A percentile compares a stretch with the other conserved stretches of the same genome.
phyloP scores from a whole-genome alignment of 2,888 invertebrate species.

The Eurois occulta region DNA sequence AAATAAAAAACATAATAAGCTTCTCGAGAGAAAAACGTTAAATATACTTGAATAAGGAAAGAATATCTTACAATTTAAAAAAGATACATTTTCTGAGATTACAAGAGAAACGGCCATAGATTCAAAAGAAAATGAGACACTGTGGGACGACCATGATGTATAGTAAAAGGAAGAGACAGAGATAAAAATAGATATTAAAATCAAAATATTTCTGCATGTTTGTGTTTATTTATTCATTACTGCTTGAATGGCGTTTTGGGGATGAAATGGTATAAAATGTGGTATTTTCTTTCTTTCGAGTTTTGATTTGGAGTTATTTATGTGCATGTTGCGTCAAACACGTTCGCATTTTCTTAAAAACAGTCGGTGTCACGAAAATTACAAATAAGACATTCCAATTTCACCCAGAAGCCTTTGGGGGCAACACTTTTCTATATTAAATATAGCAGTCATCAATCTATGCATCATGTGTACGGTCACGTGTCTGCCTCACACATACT shows the following conservation, averaged over 20 bases:
- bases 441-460: too few species aligned
- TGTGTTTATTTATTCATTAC: conserved; percentile 10
- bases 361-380: neutral
- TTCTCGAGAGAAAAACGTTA: conserved; percentile 20
- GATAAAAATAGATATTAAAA: conserved; percentile 31
- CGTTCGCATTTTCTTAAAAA: neutral
- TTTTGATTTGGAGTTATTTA: neutral
- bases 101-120: conserved; percentile 46
- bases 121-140: conserved; percentile 61
- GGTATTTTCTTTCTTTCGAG: neutral
- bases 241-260: neutral
- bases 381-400: too few species aligned
- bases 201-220: conserved; percentile 27
- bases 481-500: too few species aligned
- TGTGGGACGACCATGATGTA: conserved; percentile 20
- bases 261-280: neutral
- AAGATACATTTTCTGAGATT: conserved; percentile 56
- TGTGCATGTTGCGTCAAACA: neutral
- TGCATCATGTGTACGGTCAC: too few species aligned
- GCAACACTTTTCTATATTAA: too few species aligned
- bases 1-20: conserved; percentile 34
- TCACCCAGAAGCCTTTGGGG: too few species aligned
- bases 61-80: conserved; percentile 54
- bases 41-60: conserved; percentile 33
- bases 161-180: conserved; percentile 25